Percentiles rank a stretch among this genome's conserved stretches.
Evolutionary conservation across 1,140 invertebrate genomes (phyloP).

Genomic region (Drosophila biarmipes): DNA sequence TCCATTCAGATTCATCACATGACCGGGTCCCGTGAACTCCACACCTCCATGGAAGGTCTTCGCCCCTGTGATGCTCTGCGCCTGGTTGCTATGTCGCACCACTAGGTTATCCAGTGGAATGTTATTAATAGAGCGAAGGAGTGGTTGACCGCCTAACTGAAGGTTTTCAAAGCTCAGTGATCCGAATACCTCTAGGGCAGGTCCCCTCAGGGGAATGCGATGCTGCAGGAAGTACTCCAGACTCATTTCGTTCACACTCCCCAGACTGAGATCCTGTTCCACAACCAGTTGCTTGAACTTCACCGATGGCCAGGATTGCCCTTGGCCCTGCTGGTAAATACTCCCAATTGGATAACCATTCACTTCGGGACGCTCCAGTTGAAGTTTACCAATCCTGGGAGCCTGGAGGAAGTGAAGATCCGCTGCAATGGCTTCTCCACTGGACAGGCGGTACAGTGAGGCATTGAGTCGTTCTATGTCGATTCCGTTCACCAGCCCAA

Average conservation of each 20-base stretch:
- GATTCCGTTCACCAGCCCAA: slow-evolving; percentile 57
- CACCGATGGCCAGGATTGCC: slow-evolving; percentile 39
- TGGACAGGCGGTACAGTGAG: slow-evolving; percentile 67
- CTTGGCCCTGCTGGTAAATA: slow-evolving; percentile 34
- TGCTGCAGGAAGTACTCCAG: slow-evolving; percentile 65
- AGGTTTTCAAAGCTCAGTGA: slow-evolving; percentile 66
- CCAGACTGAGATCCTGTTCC: slow-evolving; percentile 32
- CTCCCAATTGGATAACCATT: slow-evolving; percentile 34
- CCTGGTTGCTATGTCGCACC: slow-evolving; percentile 33
- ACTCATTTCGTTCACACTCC: slow-evolving; percentile 60
- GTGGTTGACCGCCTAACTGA: slow-evolving; percentile 33
- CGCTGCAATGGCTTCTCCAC: slow-evolving; percentile 47
- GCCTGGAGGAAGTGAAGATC: slow-evolving; percentile 45
- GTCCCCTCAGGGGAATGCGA: slow-evolving; percentile 52
- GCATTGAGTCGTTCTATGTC: slow-evolving; percentile 61
- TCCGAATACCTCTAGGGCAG: slow-evolving; percentile 63
- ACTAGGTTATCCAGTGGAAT: slow-evolving; percentile 61
- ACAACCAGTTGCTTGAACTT: slow-evolving; percentile 31
- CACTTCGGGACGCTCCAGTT: slow-evolving; percentile 30
- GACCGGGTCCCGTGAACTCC: slow-evolving; percentile 52
- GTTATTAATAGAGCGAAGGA: slow-evolving; percentile 62
- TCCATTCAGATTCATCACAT: slow-evolving; percentile 65
- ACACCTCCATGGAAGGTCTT: slow-evolving; percentile 61
- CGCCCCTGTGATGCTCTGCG: slow-evolving; percentile 54
- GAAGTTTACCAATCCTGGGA: slow-evolving; percentile 23